Evolutionary conservation across 2,113 vertebrate species (phyloP), one percentile per base, ranked within the genome.

Genomic region (Origma solitaria): DNA sequence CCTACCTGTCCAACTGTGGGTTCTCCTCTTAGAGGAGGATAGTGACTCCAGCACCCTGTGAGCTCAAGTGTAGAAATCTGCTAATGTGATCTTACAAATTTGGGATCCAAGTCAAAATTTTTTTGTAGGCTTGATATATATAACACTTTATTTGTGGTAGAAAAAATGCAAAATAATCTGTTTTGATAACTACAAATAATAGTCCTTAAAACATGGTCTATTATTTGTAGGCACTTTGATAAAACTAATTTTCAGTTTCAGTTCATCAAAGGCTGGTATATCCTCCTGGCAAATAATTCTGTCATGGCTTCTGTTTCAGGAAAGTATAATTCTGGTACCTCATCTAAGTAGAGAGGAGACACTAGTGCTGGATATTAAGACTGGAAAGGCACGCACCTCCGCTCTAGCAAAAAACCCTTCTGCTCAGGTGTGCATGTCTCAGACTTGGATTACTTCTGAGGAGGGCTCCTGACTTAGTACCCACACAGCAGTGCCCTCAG

Each of bases 331-430:
- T 84, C 27, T 47, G 47, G 10, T 64, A 27, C 19, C 5, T 54
- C 4, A 15, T 22, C 12, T 31, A 30, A 66, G 37, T 4, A 72
- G 25, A 78, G 38, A 70, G 4, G 33, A 90, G 31, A 19, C 13
- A 24, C 4, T 57, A 38, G 9, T 1, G 1, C 2, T 61, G 65
- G 23, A 24, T 6, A 5, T 13, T 24, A 18, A 51, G 19, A 1
- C 8, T 51, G 45, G 20, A 54, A 80, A 57, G 4, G 21, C 33
- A 16, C 3, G 3, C 3, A 6, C 3, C 3, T 23, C 20, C 42
- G 15, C 28, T 82, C 14, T 61, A 22, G 24, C 9, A 24, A 30
- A 37, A 50, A 69, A n/a, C 15, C 7, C 35, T 30, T 25, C 5
- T 42, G 21, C n/a, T 9, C 11, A 33, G 33, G 8, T 30, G 19